Evolutionary conservation across 2,888 invertebrate genomes (phyloP).

Genomic region (Protophormia terraenovae): DNA sequence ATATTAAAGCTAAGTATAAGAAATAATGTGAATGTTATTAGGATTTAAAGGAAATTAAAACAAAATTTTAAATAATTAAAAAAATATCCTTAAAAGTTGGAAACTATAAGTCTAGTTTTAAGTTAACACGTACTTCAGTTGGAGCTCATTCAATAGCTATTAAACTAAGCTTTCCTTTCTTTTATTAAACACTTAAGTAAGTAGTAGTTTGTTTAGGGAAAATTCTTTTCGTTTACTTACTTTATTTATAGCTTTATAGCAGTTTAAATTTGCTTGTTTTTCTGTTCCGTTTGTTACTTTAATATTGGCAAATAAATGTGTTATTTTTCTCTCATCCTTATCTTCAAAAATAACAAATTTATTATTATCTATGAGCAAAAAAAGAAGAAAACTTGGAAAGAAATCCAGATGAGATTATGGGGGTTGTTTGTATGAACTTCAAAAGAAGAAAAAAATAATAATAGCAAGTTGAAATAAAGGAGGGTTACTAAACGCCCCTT

Average conservation of each 20-base stretch:
- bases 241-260: background rate
- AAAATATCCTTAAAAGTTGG: no score
- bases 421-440: constrained; percentile 8
- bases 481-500: constrained; percentile 14
- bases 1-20: no score
- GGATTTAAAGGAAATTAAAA: no score
- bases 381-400: background rate
- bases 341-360: background rate
- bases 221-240: no score
- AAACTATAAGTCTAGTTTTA: no score
- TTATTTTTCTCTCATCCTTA: background rate
- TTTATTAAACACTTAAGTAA: no score
- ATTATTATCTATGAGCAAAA: constrained; percentile 16
- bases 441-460: background rate
- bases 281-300: constrained; percentile 23
- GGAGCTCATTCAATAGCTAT: no score
- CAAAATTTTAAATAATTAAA: no score
- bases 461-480: background rate
- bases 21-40: no score
- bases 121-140: no score
- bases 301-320: constrained; percentile 30
- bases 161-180: no score
- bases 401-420: background rate
- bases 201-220: no score
- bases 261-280: background rate